A percentile compares a stretch with the other conserved stretches of the same genome.
Evolutionary conservation across 1,140 invertebrate species (phyloP).

Genomic region (Bombus waltoni): DNA sequence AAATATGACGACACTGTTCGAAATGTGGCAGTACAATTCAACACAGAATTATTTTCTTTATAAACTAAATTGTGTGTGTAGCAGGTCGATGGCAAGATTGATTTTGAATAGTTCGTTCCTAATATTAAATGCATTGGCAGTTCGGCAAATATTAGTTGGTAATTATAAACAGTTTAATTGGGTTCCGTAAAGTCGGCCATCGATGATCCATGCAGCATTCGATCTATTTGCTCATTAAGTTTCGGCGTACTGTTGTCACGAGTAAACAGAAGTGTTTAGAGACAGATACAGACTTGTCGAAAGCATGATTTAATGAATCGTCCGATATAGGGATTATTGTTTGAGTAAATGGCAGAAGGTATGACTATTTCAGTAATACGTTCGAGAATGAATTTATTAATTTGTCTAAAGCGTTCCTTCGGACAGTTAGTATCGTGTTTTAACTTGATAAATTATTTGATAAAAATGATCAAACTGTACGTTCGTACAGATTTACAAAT

Average conservation of each 20-base stretch:
- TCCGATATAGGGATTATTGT: not conserved
- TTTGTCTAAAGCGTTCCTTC: not conserved
- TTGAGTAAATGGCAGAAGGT: not conserved
- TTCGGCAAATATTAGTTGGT: not conserved
- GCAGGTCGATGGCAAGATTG: not conserved
- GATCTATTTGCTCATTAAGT: constrained; percentile 34
- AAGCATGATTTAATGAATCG: constrained; percentile 1
- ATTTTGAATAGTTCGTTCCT: not conserved
- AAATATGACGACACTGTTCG: no score
- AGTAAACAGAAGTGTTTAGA: constrained; percentile 11
- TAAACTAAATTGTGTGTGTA: not conserved
- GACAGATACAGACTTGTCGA: not conserved
- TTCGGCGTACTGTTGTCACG: not conserved
- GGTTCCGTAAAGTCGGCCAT: not conserved
- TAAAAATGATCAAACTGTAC: no score
- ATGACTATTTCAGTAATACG: not conserved
- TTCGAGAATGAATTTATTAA: not conserved
- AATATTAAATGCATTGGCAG: not conserved
- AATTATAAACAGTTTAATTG: constrained; percentile 33
- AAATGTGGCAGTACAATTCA: no score
- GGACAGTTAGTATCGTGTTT: no score
- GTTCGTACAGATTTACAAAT: no score
- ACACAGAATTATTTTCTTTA: not conserved
- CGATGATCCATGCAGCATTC: constrained; percentile 4
- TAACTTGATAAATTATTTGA: no score